These are phyloP conservation scores for Latrodectus hesperus DNA, from an alignment of 2,888 invertebrate species.

Conservation along the genomic window DNA sequence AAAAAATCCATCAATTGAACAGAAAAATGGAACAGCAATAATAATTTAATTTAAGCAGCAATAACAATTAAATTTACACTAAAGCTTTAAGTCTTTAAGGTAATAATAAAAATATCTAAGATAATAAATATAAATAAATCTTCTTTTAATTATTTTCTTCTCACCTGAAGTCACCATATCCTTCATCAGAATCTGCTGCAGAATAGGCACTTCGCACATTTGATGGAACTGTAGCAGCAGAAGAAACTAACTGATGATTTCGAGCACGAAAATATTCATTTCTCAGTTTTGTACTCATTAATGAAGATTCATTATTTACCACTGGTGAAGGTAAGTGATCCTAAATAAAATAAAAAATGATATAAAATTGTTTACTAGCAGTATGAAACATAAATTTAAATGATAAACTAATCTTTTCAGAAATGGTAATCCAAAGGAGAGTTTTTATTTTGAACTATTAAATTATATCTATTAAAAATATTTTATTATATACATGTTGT, in stretches of 20 bases:
- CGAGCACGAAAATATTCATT: conserved; percentile 31
- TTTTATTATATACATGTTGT: too few species aligned
- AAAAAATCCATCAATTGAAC: too few species aligned
- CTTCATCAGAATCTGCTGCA: conserved; percentile 47
- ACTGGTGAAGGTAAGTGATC: conserved; percentile 13
- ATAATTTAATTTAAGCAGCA: too few species aligned
- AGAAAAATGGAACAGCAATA: too few species aligned
- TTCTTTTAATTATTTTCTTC: background rate
- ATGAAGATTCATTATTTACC: conserved; percentile 22
- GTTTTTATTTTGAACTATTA: background rate
- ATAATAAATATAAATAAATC: too few species aligned
- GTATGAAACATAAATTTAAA: background rate
- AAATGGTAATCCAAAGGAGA: background rate
- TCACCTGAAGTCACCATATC: conserved; percentile 37
- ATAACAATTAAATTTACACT: too few species aligned
- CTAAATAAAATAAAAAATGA: conserved; percentile 7
- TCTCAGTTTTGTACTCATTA: conserved; percentile 25
- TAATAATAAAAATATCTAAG: too few species aligned
- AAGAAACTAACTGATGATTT: conserved; percentile 39
- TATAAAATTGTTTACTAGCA: background rate
- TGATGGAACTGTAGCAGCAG: conserved; percentile 33
- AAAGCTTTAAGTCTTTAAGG: too few species aligned
- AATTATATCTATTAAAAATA: background rate
- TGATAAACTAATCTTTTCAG: background rate
- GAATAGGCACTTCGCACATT: conserved; percentile 19